These are phyloP conservation scores for Orycteropus afer DNA, from an alignment of 2,113 vertebrate genomes.

Conservation along the genomic window DNA sequence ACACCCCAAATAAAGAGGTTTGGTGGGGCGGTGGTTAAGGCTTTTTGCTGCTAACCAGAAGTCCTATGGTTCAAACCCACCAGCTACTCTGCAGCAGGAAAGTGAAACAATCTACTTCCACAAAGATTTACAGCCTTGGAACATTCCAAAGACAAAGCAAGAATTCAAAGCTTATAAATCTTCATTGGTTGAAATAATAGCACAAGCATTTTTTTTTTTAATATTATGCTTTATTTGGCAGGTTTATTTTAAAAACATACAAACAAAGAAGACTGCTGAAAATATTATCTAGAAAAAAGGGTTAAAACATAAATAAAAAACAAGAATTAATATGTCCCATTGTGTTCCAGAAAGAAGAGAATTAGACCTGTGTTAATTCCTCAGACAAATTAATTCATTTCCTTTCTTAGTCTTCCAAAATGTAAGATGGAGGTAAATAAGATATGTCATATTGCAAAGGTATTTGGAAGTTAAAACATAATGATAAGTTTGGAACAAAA, in stretches of 20 bases:
- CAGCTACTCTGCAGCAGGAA: no score
- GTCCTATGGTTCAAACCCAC: no score
- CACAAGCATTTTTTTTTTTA: background rate
- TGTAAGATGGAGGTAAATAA: background rate
- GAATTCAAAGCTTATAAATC: background rate
- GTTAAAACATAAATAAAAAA: constrained; percentile 23
- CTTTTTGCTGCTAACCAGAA: no score
- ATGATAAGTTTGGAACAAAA: background rate
- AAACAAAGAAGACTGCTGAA: background rate
- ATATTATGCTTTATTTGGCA: background rate
- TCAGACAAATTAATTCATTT: background rate
- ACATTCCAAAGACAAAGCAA: no score
- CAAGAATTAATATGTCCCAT: background rate
- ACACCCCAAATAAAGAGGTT: background rate
- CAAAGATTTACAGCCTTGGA: no score
- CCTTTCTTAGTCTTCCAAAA: background rate
- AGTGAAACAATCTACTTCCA: background rate
- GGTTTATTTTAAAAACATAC: background rate
- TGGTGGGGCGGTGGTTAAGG: no score
- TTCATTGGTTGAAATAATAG: background rate
- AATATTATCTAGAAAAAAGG: background rate
- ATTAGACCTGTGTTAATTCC: background rate
- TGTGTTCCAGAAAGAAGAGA: background rate
- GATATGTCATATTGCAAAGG: background rate
- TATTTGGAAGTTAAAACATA: background rate